Percentiles rank a stretch among this genome's conserved stretches.
These are phyloP conservation scores for Trichogramma pretiosum DNA, from an alignment of 1,140 invertebrate genomes.

Conservation along the genomic window DNA sequence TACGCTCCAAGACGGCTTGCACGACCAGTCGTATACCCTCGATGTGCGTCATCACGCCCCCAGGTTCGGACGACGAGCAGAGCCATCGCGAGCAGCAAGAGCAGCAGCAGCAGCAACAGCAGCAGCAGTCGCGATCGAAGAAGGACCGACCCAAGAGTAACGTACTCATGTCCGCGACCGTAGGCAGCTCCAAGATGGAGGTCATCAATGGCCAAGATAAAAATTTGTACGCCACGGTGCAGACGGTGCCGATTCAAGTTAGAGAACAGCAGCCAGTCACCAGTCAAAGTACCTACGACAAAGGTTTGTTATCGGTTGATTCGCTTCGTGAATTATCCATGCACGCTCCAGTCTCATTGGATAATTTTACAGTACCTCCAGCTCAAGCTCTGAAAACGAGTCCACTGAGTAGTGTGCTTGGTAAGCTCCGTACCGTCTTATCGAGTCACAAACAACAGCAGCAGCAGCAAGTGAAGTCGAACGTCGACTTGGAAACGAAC, in stretches of 20 bases:
- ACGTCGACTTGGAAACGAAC: conserved; percentile 22
- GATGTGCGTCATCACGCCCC: conserved; percentile 85
- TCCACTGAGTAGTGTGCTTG: conserved; percentile 38
- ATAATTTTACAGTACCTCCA: no score
- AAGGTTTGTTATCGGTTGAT: conserved; percentile 9
- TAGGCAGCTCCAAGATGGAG: conserved; percentile 45
- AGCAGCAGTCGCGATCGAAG: conserved; percentile 22
- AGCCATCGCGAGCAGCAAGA: conserved; percentile 40
- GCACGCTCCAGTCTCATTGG: no score
- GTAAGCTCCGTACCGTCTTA: conserved; percentile 41
- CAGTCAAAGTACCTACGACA: conserved; percentile 11
- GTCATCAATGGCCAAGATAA: conserved; percentile 47
- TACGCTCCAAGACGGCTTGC: conserved; percentile 76
- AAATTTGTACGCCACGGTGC: conserved; percentile 48
- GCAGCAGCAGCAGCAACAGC: conserved; percentile 16
- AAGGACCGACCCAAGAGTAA: no score
- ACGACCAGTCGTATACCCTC: conserved; percentile 80
- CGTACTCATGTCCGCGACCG: conserved; percentile 38
- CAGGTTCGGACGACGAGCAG: conserved; percentile 77
- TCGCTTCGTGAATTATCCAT: no score
- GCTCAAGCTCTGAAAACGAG: no score
- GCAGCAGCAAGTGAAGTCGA: conserved; percentile 25
- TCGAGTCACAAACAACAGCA: conserved; percentile 42
- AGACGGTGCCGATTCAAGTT: conserved; percentile 28
- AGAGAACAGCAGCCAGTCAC: neutral